Evolutionary conservation across 2,113 vertebrate species (phyloP), one percentile per base, ranked within the genome.

Genomic region (Ictidomys tridecemlineatus): DNA sequence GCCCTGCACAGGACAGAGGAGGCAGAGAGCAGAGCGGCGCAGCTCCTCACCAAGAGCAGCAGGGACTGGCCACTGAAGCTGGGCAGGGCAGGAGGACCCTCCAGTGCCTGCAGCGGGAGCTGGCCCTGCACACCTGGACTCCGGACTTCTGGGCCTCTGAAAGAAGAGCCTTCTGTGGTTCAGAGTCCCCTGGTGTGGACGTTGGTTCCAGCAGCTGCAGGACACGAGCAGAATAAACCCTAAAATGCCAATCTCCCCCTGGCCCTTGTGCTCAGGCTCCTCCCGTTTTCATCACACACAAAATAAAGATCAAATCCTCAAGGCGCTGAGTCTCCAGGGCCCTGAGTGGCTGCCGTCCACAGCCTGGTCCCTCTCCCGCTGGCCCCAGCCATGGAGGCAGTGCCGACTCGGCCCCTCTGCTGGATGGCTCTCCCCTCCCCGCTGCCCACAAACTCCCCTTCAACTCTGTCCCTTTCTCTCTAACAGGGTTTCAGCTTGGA

Each of bases 211-310:
- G 51, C n/a, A n/a, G 48, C 48, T 34, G 26, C 28, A 63, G 42
- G 11, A 70, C 26, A 28, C 42, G 0, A 22, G n/a, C 20, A 28
- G 12, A 96, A 85, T 88, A 48, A 82, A 77, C 93, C 91, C 89
- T 78, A 67, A 87, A 83, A 95, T 86, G 91, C 94, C 85, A 96
- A 92, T 93, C 95, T 30, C 58, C 11, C 34, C 67, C 22, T 73
- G 3, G 12, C 20, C 30, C 51, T 22, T 65, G 67, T 28, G 24
- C 45, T 28, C 82, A 4, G 11, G 63, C 22, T 8, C 53, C 65
- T 77, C 28, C 24, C 28, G 2, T 14, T 77, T 42, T 0, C 24
- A 18, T 28, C 24, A 39, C 18, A 4, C 9, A 13, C 5, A 24
- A 42, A 12, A 6, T n/a, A 30, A 34, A 93, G 51, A 42, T 45